Percentiles rank a stretch among this genome's conserved stretches.
Conservation (phyloP, 1,140 invertebrate species). For the Drosophila murphyi region DNA sequence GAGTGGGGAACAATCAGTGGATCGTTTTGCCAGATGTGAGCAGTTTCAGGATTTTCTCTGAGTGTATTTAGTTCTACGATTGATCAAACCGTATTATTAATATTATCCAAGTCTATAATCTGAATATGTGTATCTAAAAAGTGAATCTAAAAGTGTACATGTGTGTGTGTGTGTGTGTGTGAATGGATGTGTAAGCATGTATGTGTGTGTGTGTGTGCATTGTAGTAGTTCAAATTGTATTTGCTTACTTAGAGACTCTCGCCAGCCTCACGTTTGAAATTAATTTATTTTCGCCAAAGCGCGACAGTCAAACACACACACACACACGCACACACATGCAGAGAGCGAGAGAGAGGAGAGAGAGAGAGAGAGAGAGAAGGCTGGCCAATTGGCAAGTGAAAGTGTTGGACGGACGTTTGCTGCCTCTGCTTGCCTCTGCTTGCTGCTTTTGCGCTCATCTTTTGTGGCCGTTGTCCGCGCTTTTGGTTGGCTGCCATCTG, state of each 20-base stretch:
- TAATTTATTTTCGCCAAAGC: conserved; percentile 73
- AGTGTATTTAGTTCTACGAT: too few relatives aligned
- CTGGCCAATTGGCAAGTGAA: conserved; percentile 58
- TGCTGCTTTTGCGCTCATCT: conserved; percentile 26
- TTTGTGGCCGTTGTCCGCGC: conserved; percentile 61
- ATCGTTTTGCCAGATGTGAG: too few relatives aligned
- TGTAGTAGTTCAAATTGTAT: conserved; percentile 70
- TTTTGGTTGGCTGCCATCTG: conserved; percentile 77
- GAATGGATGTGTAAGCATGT: conserved; percentile 10
- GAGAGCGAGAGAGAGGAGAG: conserved; percentile 8
- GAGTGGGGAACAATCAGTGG: too few relatives aligned
- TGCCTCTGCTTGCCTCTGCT: background rate
- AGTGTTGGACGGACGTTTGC: conserved; percentile 71
- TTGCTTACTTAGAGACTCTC: conserved; percentile 44
- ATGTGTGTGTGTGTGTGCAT: conserved; percentile 19
- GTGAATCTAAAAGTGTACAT: conserved; percentile 1
- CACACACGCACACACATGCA: conserved; percentile 22
- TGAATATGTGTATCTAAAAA: too few relatives aligned
- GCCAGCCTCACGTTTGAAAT: conserved; percentile 70
- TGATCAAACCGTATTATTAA: too few relatives aligned
- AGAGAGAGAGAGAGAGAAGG: conserved; percentile 17
- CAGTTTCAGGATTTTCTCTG: too few relatives aligned
- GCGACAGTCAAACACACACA: conserved; percentile 14
- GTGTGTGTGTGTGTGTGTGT: conserved; percentile 30
- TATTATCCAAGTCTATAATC: too few relatives aligned